Base-by-base conservation (phyloP, 2,888 invertebrate genomes). In the Agapostemon virescens region DNA sequence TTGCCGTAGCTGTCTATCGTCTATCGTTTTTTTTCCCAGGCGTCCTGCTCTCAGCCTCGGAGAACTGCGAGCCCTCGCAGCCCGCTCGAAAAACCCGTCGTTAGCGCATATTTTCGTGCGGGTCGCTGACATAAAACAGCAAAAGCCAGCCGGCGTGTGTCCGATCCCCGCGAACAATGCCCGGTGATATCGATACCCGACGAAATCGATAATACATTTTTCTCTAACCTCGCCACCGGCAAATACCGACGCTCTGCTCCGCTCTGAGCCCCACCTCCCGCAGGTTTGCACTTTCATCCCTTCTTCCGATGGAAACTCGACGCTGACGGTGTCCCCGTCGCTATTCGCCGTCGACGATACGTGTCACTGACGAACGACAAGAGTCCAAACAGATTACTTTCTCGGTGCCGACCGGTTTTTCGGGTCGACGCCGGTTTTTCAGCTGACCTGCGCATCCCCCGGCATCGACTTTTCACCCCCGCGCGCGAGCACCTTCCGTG, bases 81-180 rank as follows among this genome's bases (percentile, higher is more conserved):
- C n/a, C 36, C 49, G 49, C n/a, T 36, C 69, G 61, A 73, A 85
- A 85, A 85, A 84, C 75, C 80, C 83, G 82, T 82, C 85, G 86
- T 87, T 87, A 86, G 83, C 79, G 83, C 88, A 84, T 88, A 86
- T 84, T 86, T 84, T 84, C 84, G 84, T 72, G 63, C 74, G 69
- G 74, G 81, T 83, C 81, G 76, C 33, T 55, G 74, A 66, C 81
- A 52, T 38, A 77, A 82, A 82, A 86, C 72, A 77, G 68, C 66
- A 69, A 81, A 74, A 69, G 49, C 66, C 69, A 26, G 23, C 36
- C 63, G 30, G 69, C 66, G 33, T 66, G 82, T 58, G 73, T 63
- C 70, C 45, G 82, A 71, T 67, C 70, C 49, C 74, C 63, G 68
- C 72, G 74, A 81, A 86, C 86, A 83, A 85, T 83, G 69, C 76